Evolutionary conservation across 2,797 vertebrate genomes (phyloP).

Genomic region (Chelidonichthys spinosus): DNA sequence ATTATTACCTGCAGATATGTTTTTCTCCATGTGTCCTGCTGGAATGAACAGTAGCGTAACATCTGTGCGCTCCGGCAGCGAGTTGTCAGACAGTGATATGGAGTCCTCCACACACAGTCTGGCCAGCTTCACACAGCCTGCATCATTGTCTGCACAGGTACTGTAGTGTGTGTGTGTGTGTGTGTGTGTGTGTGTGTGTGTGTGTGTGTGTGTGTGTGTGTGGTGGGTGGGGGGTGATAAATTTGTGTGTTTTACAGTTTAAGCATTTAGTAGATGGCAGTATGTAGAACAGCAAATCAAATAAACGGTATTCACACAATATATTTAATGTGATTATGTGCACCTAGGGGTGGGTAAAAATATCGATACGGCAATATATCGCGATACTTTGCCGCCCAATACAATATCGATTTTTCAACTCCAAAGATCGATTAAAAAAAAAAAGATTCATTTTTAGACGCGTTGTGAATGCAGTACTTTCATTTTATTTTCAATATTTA

Average conservation of each 20-base stretch:
- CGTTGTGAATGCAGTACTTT: too few relatives aligned
- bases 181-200: neutral
- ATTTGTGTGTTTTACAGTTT: too few relatives aligned
- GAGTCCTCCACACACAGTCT: constrained; percentile 88
- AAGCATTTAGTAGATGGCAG: constrained; percentile 5
- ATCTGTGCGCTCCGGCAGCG: constrained; percentile 86
- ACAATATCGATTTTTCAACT: too few relatives aligned
- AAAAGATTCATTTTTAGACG: too few relatives aligned
- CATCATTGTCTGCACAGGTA: constrained; percentile 82
- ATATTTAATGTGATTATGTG: neutral
- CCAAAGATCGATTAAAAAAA: too few relatives aligned
- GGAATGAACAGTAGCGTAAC: constrained; percentile 87
- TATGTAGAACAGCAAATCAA: neutral
- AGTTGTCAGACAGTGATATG: constrained; percentile 90
- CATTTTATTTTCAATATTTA: too few relatives aligned
- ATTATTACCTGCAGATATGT: constrained; percentile 86
- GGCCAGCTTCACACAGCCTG: constrained; percentile 74
- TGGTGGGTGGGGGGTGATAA: too few relatives aligned
- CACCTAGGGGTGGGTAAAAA: too few relatives aligned
- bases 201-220: neutral
- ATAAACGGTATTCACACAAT: neutral
- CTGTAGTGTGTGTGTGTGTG: neutral
- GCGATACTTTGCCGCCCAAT: too few relatives aligned
- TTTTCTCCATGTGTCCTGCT: constrained; percentile 91
- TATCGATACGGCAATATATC: too few relatives aligned